Percentiles rank a stretch among this genome's conserved stretches.
Evolutionary conservation across 2,888 invertebrate species (phyloP).

Genomic region (Julus scandinavius): DNA sequence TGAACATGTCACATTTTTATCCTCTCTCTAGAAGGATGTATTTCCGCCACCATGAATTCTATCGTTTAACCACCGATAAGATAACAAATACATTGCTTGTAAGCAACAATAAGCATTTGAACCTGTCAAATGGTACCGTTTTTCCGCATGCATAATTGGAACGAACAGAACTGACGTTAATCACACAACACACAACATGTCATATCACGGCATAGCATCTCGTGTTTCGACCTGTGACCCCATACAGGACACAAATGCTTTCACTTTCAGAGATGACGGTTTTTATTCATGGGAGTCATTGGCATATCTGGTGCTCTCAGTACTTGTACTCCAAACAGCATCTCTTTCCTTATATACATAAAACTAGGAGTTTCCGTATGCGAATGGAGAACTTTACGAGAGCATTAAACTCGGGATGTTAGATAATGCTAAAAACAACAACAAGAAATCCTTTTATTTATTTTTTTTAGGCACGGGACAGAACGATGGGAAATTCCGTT

Average conservation of each 20-base stretch:
- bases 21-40: too few species aligned
- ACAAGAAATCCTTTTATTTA: constrained; percentile 15
- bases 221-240: neutral
- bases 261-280: too few species aligned
- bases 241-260: neutral
- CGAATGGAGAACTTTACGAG: neutral
- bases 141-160: neutral
- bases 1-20: too few species aligned
- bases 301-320: neutral
- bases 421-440: neutral
- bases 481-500: constrained; percentile 9
- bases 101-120: too few species aligned
- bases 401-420: neutral
- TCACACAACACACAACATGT: too few species aligned
- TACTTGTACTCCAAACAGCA: neutral
- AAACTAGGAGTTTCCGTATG: neutral
- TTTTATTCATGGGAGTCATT: neutral
- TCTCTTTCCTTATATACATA: neutral
- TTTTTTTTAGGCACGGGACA: neutral
- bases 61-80: too few species aligned
- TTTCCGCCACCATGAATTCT: too few species aligned
- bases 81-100: too few species aligned
- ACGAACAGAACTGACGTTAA: neutral
- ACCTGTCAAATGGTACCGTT: too few species aligned
- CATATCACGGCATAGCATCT: neutral